Evolutionary conservation across 2,888 invertebrate genomes (phyloP), one percentile per base, ranked within the genome.

Genomic region (Cybosia mesomella): DNA sequence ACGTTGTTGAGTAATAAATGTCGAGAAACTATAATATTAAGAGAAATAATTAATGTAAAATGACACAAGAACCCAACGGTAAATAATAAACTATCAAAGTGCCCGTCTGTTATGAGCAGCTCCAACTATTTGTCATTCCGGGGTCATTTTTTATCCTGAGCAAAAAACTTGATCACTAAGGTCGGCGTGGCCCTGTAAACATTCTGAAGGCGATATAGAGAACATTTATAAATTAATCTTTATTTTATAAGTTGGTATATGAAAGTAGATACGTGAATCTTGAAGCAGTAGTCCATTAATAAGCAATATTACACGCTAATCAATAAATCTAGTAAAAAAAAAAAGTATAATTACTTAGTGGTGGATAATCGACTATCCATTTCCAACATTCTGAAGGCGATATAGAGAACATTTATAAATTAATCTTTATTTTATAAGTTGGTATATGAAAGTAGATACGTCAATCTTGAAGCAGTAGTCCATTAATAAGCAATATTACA

Each of bases 51-150:
- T 10, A 54, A 49, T 28, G 49, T 39, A 43, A 66, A 55, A 58
- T 55, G 54, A 34, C 43, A 62, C 22, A 67, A 58, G 34, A 36
- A 53, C n/a, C 58, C 39, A 54, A 32, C 21, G 9, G 32, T 32
- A 54, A 63, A 61, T 49, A 43, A 55, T 13, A 36, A 66, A 68
- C 68, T 60, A 43, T 61, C 7, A 32, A 22, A 49, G 57, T 36
- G 58, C 22, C 21, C 62, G 34, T 61, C 58, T 62, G 62, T 64
- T 65, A 8, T 32, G 58, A 60, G 53, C 57, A 65, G 61, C 55
- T 18, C 28, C 24, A 24, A 53, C 68, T 49, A 73, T 76, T 75
- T 78, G 73, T 76, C 80, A 82, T 80, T 67, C 68, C 80, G 78
- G 18, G 78, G 82, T 34, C 59, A 68, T 71, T 73, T 74, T 79